Evolutionary conservation across 2,797 vertebrate genomes (phyloP), one percentile per base, ranked within the genome.

Genomic region (Bovichtus diacanthus): DNA sequence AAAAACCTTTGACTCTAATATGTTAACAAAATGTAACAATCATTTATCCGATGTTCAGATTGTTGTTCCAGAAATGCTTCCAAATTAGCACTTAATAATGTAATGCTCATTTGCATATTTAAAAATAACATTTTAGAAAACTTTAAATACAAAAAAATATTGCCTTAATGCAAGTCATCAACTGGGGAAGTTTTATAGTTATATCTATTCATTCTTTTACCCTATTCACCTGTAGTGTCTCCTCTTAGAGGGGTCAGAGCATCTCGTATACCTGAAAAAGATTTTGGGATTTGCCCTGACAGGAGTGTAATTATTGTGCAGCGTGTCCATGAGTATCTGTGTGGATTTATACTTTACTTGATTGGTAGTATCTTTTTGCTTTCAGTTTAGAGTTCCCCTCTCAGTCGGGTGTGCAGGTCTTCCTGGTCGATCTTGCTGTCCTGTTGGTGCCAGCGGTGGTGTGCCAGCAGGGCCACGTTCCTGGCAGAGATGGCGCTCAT

Each of bases 401-500:
- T 95, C 10, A 98, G 94, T 18, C 95, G 95, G 15, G 94, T 95
- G 12, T 97, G 95, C 76, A 99, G 89, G 73, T 95, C 95, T n/a
- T 98, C 97, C 88, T 98, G 98, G 88, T 99, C 95, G 0, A 98
- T 81, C 91, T 84, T 96, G 25, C 66, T 25, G 0, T 5, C 4
- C 76, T 95, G 90, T 3, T 79, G 70, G 0, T 97, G 92, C 98
- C 98, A 99, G 63, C 86, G 97, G 84, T 98, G 96, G 72, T 96
- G 95, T 2, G 97, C 96, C 2, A 99, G 95, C 58, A 99, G 94
- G 0, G 95, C 98, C 0, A 93, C 72, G 2, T 99, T 99, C 63
- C 96, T 94, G 65, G 96, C 97, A 0, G 97, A 92, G 12, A 98
- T 93, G 59, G 96, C 95, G 0, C 96, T 97, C 96, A 98, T 97